Base-by-base conservation (phyloP, 92 coral and sea anemone species). In the Diadumene lineata region DNA sequence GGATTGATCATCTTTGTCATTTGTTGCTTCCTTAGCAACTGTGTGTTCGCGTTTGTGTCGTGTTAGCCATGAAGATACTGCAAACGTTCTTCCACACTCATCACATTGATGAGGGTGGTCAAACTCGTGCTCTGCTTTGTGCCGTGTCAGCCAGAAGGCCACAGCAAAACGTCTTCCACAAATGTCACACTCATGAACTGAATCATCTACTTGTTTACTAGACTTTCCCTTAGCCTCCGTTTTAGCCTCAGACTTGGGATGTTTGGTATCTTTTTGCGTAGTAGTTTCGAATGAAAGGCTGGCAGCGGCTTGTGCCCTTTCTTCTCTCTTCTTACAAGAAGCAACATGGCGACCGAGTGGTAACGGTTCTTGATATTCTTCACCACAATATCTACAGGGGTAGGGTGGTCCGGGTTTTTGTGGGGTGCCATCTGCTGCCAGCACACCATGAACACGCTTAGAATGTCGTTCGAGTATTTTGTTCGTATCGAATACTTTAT, bases 61-160 rank as follows among this genome's bases (percentile, higher is more conserved):
- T 38, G 74, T 78, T 9, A 78, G 43, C 82, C 82, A 78, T 56
- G 70, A 50, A 0, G 68, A 57, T 18, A 78, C 82, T 15, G 75
- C 82, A 53, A 67, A 78, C 8, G 34, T 44, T 58, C 69, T 68
- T 32, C 82, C 82, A 33, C 82, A 78, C 48, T 78, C 74, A 6
- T 68, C 69, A 33, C 82, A 78, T 21, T 60, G 32, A 30, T 51
- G 60, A 17, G 78, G 68, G 1, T 43, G 53, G 2, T 43, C 60
- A 17, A 51, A 33, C 9, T 26, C 31, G 60, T 78, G 82, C 34
- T 78, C 82, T 15, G 38, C 69, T 30, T 67, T 78, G 34, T 78
- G 82, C 24, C 82, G 58, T 31, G 82, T 78, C 38, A 78, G 69
- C 82, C 82, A 78, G 34, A 67, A 78, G 1, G 82, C 19, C 30